Conservation (phyloP, 2,797 vertebrate genomes). For the Synaphobranchus kaupii region DNA sequence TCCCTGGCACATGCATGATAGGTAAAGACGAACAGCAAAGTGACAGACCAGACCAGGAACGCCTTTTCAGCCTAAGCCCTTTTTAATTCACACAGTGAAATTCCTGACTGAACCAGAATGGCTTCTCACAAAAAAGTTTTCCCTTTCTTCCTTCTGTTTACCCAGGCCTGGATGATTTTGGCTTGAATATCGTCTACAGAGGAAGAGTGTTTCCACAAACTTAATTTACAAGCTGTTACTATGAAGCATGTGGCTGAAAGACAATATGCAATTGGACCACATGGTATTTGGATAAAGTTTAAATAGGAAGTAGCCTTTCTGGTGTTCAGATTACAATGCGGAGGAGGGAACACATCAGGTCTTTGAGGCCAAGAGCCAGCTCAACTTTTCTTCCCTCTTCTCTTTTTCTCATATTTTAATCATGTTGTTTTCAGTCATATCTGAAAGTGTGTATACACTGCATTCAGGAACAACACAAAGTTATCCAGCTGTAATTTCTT, state of each 20-base stretch:
- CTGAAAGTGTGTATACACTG: background rate
- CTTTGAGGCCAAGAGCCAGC: conserved; percentile 20
- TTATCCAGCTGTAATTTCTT: background rate
- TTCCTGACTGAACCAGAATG: conserved; percentile 11
- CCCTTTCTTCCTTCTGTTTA: conserved; percentile 37
- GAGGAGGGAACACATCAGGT: conserved; percentile 42
- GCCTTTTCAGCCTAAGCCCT: background rate
- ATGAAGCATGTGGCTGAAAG: conserved; percentile 57
- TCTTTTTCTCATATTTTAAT: background rate
- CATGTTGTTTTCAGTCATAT: background rate
- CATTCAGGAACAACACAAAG: background rate
- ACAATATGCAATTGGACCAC: conserved; percentile 50
- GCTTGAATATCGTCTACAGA: conserved; percentile 45
- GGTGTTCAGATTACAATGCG: conserved; percentile 45
- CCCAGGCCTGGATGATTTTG: conserved; percentile 52
- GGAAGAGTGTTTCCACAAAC: conserved; percentile 53
- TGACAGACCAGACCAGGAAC: background rate
- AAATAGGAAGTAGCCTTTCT: conserved; percentile 43
- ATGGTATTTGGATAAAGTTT: conserved; percentile 46
- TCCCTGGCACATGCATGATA: background rate
- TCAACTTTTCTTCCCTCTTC: background rate
- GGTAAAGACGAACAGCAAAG: background rate
- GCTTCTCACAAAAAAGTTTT: background rate
- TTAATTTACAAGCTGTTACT: conserved; percentile 65
- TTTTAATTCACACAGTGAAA: conserved; percentile 2